These are phyloP conservation scores for Lypha dubia DNA, from an alignment of 2,888 invertebrate genomes.

Conservation along the genomic window DNA sequence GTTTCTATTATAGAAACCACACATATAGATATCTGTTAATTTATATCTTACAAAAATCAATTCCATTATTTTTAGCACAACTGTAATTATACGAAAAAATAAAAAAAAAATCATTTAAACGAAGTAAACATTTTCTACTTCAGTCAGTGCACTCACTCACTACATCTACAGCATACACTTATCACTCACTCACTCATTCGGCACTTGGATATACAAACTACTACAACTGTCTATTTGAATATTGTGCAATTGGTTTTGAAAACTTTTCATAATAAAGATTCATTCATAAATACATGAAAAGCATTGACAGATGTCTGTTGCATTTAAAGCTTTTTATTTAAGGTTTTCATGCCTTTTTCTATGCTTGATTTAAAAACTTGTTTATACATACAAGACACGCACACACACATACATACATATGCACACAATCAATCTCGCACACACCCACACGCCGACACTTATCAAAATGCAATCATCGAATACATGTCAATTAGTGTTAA, in stretches of 20 bases:
- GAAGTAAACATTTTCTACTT: background rate
- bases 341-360: constrained; percentile 18
- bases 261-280: constrained; percentile 48
- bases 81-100: background rate
- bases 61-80: background rate
- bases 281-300: constrained; percentile 58
- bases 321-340: constrained; percentile 73
- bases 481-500: constrained; percentile 71
- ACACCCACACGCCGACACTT: constrained; percentile 12
- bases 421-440: constrained; percentile 7
- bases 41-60: too few relatives aligned
- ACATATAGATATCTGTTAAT: too few relatives aligned
- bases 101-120: too few relatives aligned
- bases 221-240: constrained; percentile 1
- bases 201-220: constrained; percentile 24
- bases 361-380: constrained; percentile 74
- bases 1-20: too few relatives aligned
- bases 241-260: constrained; percentile 35
- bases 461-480: constrained; percentile 48
- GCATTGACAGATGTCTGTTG: constrained; percentile 71
- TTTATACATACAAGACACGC: too few relatives aligned
- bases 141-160: background rate
- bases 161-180: background rate
- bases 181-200: too few relatives aligned
- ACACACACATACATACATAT: constrained; percentile 72